phyloP scores from a whole-genome alignment of 2,888 invertebrate genomes.

The Gastracanthus pulcherrimus region DNA sequence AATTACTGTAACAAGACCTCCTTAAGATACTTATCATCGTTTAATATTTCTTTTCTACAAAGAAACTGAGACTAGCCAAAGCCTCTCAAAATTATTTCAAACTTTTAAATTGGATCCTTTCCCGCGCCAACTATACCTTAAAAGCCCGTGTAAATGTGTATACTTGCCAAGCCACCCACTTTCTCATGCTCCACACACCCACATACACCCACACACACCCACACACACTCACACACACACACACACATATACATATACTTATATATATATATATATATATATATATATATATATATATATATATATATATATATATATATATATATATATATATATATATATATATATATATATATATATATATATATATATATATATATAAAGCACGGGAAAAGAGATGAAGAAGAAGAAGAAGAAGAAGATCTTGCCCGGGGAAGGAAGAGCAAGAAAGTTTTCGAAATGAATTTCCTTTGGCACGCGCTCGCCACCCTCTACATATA shows the following conservation, averaged over 20 bases:
- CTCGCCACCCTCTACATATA: not conserved
- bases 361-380: not conserved
- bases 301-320: not conserved
- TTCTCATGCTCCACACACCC: not conserved
- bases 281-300: not conserved
- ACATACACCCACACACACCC: not conserved
- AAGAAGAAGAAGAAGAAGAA: not conserved
- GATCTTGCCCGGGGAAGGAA: not conserved
- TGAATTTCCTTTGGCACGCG: conserved; percentile 54
- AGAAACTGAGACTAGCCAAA: not conserved
- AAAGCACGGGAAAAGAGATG: not conserved
- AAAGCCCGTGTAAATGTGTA: not conserved
- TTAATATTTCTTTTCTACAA: too few species aligned
- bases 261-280: not conserved
- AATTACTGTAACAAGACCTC: too few species aligned
- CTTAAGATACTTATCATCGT: too few species aligned
- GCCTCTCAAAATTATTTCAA: not conserved
- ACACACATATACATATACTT: too few species aligned
- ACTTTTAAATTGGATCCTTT: not conserved
- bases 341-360: not conserved
- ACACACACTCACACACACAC: not conserved
- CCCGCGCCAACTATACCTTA: not conserved
- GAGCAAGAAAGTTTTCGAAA: conserved; percentile 54
- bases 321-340: not conserved
- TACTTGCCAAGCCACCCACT: not conserved